Base-by-base conservation (phyloP, 2,888 invertebrate species). In the Piscicola geometra region DNA sequence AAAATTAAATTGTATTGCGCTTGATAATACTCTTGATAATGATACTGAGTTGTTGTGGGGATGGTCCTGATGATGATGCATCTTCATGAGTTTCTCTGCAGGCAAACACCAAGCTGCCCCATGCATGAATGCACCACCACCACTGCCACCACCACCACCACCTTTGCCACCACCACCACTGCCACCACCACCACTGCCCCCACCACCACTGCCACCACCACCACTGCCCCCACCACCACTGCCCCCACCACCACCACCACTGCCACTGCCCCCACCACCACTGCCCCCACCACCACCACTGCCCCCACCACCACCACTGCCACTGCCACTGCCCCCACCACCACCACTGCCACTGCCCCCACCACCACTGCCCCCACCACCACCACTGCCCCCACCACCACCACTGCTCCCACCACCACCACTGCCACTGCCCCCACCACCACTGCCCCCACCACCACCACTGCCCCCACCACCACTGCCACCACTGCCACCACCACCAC, bases 211-310 rank as follows among this genome's bases (percentile, higher is more conserved):
- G 32, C 32, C 67, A 67, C 32, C 67, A 67, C 5, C 60, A 35
- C 32, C 33, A 35, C 32, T 32, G 32, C 18, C 35, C 5, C 32
- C 67, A 67, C 32, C 67, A 67, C 32, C 35, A 67, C 32, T 32
- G n/a, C 32, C 67, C 5, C 32, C 67, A 67, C 32, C 67, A 67
- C 32, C 67, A 67, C 32, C 67, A 67, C 32, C 67, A 67, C 32
- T 32, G 32, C 32, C 35, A 35, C 32, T 32, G 18, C n/a, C 18
- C 2, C 32, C 28, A 35, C 32, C 67, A 35, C 32, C 67, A 67
- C 32, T 32, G 32, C 32, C 67, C 12, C 32, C 67, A 67, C 32
- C 67, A 67, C 32, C 67, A 67, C 32, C 35, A 35, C 32, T 32
- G 18, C n/a, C 18, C 5, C 32, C 64, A 64, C 21, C 64, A 21